Conservation (phyloP, 2,113 vertebrate genomes). For the Pseudopipra pipra region DNA sequence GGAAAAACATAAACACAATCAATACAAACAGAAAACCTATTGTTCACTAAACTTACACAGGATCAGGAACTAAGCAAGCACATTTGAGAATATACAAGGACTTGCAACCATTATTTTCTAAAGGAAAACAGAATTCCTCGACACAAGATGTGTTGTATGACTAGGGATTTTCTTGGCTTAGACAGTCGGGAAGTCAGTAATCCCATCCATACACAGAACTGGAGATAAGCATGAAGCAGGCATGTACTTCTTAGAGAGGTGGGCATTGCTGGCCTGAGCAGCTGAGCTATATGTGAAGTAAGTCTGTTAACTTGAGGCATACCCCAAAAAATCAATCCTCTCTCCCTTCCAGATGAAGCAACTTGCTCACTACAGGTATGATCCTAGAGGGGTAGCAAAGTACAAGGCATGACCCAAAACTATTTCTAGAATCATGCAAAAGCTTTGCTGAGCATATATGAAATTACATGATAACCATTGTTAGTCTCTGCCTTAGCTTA, state of each 20-base stretch:
- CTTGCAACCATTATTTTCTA: background rate
- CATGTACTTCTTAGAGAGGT: background rate
- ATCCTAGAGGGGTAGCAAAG: background rate
- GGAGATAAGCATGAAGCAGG: background rate
- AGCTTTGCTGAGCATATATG: background rate
- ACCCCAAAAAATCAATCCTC: background rate
- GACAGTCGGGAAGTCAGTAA: background rate
- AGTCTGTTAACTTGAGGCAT: background rate
- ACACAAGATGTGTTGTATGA: background rate
- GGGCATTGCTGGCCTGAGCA: background rate
- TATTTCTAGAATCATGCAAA: background rate
- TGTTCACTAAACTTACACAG: background rate
- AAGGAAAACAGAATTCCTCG: background rate
- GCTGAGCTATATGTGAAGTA: background rate
- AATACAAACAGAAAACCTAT: background rate
- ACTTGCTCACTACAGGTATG: background rate
- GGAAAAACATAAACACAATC: background rate
- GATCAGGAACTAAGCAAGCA: background rate
- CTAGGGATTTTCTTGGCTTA: background rate
- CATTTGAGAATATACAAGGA: background rate
- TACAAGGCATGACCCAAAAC: background rate
- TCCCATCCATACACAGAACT: background rate
- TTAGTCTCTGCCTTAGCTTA: background rate
- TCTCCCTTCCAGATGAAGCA: background rate
- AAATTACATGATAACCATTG: background rate